Conservation (phyloP, 2,113 vertebrate species). For the Pseudonaja textilis region DNA sequence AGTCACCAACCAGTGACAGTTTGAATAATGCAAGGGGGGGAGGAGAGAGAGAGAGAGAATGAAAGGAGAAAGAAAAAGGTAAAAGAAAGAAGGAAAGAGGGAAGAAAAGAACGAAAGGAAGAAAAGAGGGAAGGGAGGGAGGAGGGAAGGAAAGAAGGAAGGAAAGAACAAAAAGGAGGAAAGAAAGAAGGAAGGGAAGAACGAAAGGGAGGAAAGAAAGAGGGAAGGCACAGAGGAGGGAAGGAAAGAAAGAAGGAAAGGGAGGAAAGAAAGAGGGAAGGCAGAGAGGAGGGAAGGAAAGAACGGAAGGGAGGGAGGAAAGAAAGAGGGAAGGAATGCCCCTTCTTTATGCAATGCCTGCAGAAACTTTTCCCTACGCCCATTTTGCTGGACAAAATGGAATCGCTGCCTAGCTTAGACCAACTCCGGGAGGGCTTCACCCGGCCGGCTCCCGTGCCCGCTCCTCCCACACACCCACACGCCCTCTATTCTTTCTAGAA, state of each 20-base stretch:
- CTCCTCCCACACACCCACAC: conserved; percentile 35
- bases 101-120: neutral
- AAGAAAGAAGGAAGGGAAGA: too few species aligned
- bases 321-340: neutral
- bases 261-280: neutral
- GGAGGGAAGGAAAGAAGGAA: too few species aligned
- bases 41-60: too few species aligned
- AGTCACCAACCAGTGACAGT: conserved; percentile 72
- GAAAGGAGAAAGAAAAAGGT: too few species aligned
- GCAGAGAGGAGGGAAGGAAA: neutral
- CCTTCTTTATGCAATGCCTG: conserved; percentile 67
- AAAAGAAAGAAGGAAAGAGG: neutral
- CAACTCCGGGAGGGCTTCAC: conserved; percentile 22
- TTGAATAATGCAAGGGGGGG: conserved; percentile 88
- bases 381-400: conserved; percentile 36
- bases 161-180: too few species aligned
- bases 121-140: too few species aligned
- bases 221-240: neutral
- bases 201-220: too few species aligned
- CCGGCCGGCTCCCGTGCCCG: conserved; percentile 51
- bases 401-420: neutral
- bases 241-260: neutral
- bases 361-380: conserved; percentile 60
- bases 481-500: conserved; percentile 68
- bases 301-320: neutral